Base-by-base conservation (phyloP, 2,888 invertebrate species). In the Syrista parreyssii region DNA sequence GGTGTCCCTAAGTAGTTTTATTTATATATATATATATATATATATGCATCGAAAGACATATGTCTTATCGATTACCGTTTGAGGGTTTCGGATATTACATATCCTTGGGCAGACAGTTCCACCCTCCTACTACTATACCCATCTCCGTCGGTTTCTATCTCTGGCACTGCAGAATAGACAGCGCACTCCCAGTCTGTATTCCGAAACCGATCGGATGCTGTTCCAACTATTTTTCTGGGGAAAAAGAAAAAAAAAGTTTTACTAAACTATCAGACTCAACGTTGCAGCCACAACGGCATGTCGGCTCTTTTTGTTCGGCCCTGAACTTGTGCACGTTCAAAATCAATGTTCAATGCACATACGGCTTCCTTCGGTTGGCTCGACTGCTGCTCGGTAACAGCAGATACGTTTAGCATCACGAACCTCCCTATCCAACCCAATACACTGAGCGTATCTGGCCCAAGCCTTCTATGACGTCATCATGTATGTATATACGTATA, bases 11-110 rank as follows among this genome's bases (percentile, higher is more conserved):
- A 75, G 36, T 35, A 73, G 83, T 83, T 87, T 86, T 87, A 86
- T 87, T 85, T 86, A 87, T 87, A 86, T 87, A 86, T 86, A 87
- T 84, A 40, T 40, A 40, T 15, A 40, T 15, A 40, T 2, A 40
- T 12, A 40, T 4, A 40, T 12, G 15, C 9, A 83, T 84, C 76
- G 73, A 78, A 78, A 85, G 86, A 87, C 86, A 86, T 85, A 87
- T 86, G 83, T 84, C 86, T 88, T 89, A 89, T 89, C 89, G 89
- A 89, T 89, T 89, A 89, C 89, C 88, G 86, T 89, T 89, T 87
- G 86, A 86, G 4, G 86, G 81, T 86, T 85, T 85, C 86, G 84
- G 84, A 89, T 89, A 89, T 89, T 89, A 88, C 89, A 85, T 85
- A 85, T 84, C 83, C 82, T 83, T 82, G 80, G 80, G 78, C 81